Conservation (phyloP, 2,797 vertebrate genomes). For the Geotrypetes seraphini region DNA sequence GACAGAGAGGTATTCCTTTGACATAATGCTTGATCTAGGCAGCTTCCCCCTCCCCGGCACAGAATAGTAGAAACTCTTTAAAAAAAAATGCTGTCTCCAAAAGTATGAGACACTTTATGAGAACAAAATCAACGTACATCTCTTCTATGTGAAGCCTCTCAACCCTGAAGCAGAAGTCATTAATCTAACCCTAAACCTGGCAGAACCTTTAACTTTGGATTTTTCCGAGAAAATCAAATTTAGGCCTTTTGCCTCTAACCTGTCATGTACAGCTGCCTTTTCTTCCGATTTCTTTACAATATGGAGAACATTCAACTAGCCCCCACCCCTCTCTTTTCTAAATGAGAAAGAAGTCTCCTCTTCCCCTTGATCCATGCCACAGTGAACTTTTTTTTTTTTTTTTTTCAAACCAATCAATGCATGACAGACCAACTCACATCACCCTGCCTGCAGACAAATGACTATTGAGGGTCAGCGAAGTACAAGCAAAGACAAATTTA, state of each 20-base stretch:
- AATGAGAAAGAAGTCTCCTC: not conserved
- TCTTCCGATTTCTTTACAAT: not conserved
- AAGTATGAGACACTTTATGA: too few relatives aligned
- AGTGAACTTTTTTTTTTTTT: not conserved
- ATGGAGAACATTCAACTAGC: not conserved
- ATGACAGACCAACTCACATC: slow-evolving; percentile 8
- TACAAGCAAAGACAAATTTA: slow-evolving; percentile 42
- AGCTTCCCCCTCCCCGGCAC: too few relatives aligned
- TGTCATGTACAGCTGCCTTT: not conserved
- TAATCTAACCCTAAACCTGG: not conserved
- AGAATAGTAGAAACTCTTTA: too few relatives aligned
- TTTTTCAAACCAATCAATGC: slow-evolving; percentile 13
- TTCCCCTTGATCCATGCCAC: not conserved
- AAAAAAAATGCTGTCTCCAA: too few relatives aligned
- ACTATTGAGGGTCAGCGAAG: slow-evolving; percentile 24
- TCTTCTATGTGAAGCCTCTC: too few relatives aligned
- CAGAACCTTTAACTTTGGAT: not conserved
- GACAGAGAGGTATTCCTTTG: too few relatives aligned
- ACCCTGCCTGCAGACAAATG: slow-evolving; percentile 18
- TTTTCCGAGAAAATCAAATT: not conserved
- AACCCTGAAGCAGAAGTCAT: too few relatives aligned
- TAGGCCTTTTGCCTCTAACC: not conserved
- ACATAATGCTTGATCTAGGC: too few relatives aligned
- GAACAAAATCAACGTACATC: too few relatives aligned
- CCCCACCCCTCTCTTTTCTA: too few relatives aligned